phyloP scores from a whole-genome alignment of 2,113 vertebrate species.

The Psettodes erumei region DNA sequence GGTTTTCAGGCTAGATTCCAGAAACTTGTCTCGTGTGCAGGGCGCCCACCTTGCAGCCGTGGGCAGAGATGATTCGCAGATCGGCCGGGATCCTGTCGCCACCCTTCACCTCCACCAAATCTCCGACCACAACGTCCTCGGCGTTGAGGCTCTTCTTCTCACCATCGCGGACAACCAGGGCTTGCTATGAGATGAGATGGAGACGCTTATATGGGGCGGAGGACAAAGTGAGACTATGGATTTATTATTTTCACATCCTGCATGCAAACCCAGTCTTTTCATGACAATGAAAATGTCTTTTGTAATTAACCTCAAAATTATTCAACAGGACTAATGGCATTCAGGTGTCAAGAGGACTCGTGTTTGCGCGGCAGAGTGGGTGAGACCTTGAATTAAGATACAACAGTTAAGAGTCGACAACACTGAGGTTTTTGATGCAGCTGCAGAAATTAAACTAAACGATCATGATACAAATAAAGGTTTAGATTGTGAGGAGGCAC shows the following conservation, averaged over 20 bases:
- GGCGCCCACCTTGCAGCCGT: constrained; percentile 91
- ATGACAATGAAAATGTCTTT: not conserved
- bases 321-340: constrained; percentile 22
- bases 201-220: constrained; percentile 4
- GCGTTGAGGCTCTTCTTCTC: constrained; percentile 95
- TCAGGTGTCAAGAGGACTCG: constrained; percentile 23
- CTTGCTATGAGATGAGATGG: constrained; percentile 86
- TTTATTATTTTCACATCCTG: not conserved
- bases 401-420: not conserved
- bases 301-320: not conserved
- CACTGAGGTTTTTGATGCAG: not conserved
- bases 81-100: constrained; percentile 97
- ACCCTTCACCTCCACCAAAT: constrained; percentile 96
- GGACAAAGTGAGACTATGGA: not conserved
- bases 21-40: too few relatives aligned
- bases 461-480: not conserved
- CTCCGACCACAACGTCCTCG: constrained; percentile 92
- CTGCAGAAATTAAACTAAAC: not conserved
- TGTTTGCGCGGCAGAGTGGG: not conserved
- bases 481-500: constrained; percentile 73
- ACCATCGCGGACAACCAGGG: constrained; percentile 93
- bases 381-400: constrained; percentile 28
- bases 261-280: not conserved
- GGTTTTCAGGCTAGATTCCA: not conserved
- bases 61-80: constrained; percentile 93